Conservation (phyloP, 2,113 vertebrate genomes). For the Hypanus sabinus region DNA sequence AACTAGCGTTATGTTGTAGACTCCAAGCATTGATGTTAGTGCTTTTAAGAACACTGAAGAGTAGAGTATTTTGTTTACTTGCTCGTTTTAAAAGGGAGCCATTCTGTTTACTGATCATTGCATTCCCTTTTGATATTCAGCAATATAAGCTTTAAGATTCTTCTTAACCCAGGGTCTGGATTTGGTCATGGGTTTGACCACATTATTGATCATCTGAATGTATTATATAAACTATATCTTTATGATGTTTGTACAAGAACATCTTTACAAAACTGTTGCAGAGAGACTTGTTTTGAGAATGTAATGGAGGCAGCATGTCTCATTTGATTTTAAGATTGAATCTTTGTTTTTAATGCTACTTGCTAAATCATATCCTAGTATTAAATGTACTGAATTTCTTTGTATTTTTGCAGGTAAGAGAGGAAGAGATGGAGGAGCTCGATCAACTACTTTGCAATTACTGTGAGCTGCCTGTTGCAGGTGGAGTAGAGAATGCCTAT, state of each 20-base stretch:
- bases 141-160: background rate
- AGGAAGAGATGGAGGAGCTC: constrained; percentile 89
- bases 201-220: background rate
- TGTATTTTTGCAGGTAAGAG: constrained; percentile 71
- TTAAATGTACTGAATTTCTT: background rate
- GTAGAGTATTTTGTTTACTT: too few relatives aligned
- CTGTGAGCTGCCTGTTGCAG: constrained; percentile 81
- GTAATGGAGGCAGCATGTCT: background rate
- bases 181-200: background rate
- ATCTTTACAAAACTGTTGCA: background rate
- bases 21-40: too few relatives aligned
- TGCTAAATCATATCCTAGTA: background rate
- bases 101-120: too few relatives aligned
- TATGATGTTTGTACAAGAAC: background rate
- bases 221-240: background rate
- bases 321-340: background rate
- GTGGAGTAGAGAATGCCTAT: constrained; percentile 91
- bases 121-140: too few relatives aligned
- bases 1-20: too few relatives aligned
- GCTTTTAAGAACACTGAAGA: too few relatives aligned
- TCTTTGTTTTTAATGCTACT: background rate
- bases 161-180: background rate
- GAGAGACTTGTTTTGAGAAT: background rate
- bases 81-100: too few relatives aligned
- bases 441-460: constrained; percentile 73